Conservation (phyloP, 1,140 invertebrate genomes). For the Carposina sasakii region DNA sequence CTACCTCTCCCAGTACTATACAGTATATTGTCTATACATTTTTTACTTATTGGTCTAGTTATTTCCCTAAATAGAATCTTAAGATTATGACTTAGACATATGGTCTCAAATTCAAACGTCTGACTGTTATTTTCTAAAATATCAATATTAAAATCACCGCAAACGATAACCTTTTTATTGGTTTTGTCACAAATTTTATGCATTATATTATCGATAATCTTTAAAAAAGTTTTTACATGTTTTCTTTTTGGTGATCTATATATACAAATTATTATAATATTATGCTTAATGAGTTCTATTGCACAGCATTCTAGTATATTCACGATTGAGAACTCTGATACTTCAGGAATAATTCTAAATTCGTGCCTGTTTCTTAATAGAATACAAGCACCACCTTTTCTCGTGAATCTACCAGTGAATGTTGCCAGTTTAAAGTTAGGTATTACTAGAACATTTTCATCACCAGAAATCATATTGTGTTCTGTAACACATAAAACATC, state of each 20-base stretch:
- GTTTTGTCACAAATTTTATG: neutral
- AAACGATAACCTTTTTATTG: constrained; percentile 1
- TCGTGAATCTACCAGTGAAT: neutral
- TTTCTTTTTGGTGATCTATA: constrained; percentile 7
- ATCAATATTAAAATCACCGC: constrained; percentile 11
- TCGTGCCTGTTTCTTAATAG: constrained; percentile 2
- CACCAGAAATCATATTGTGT: neutral
- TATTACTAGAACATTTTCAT: neutral
- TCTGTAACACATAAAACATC: constrained; percentile 9
- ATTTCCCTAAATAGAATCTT: constrained; percentile 1
- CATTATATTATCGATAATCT: neutral
- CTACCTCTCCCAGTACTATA: neutral
- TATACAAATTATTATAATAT: constrained; percentile 4
- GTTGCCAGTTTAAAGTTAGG: neutral
- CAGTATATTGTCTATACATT: constrained; percentile 8
- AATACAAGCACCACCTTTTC: constrained; percentile 7
- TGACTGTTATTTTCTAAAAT: constrained; percentile 2
- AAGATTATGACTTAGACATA: constrained; percentile 6
- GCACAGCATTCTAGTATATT: constrained; percentile 9
- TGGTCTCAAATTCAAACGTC: neutral
- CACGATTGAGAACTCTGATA: neutral
- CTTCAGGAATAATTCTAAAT: constrained; percentile 2
- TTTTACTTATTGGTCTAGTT: constrained; percentile 6
- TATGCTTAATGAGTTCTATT: constrained; percentile 1
- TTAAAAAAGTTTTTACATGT: constrained; percentile 1